Evolutionary conservation across 2,888 invertebrate species (phyloP).

Genomic region (Lomographa bimaculata): DNA sequence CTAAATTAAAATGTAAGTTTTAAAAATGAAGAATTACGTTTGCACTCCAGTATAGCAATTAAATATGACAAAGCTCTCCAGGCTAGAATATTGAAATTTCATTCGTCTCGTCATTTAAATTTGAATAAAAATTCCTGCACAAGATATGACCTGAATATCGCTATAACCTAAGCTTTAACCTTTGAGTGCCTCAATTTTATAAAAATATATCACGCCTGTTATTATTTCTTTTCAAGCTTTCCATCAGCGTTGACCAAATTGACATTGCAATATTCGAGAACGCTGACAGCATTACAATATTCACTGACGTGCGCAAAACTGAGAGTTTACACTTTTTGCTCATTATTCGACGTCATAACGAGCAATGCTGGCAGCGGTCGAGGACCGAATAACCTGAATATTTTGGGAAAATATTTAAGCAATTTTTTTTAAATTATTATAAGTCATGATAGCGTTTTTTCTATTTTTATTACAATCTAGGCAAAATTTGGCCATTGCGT

Average conservation of each 20-base stretch:
- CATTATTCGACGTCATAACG: constrained; percentile 34
- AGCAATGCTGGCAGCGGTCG: constrained; percentile 26
- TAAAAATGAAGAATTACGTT: too few relatives aligned
- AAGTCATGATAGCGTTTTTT: too few relatives aligned
- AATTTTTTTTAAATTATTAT: too few relatives aligned
- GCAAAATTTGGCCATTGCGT: too few relatives aligned
- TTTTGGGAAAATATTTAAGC: constrained; percentile 3
- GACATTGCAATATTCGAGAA: constrained; percentile 37
- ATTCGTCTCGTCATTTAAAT: too few relatives aligned
- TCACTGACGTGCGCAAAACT: constrained; percentile 32
- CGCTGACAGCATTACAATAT: constrained; percentile 35
- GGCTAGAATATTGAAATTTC: too few relatives aligned
- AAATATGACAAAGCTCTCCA: too few relatives aligned
- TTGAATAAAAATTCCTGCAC: too few relatives aligned
- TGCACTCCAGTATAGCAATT: too few relatives aligned
- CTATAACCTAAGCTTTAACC: background rate
- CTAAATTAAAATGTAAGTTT: too few relatives aligned
- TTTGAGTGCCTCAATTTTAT: constrained; percentile 1
- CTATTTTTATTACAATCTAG: too few relatives aligned
- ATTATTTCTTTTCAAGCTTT: constrained; percentile 4
- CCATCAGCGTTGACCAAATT: constrained; percentile 32
- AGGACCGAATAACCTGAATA: constrained; percentile 7
- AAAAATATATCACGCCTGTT: constrained; percentile 6
- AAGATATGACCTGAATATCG: background rate
- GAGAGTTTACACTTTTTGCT: constrained; percentile 37